Evolutionary conservation across 1,140 invertebrate species (phyloP).

Genomic region (Megalopta genalis): DNA sequence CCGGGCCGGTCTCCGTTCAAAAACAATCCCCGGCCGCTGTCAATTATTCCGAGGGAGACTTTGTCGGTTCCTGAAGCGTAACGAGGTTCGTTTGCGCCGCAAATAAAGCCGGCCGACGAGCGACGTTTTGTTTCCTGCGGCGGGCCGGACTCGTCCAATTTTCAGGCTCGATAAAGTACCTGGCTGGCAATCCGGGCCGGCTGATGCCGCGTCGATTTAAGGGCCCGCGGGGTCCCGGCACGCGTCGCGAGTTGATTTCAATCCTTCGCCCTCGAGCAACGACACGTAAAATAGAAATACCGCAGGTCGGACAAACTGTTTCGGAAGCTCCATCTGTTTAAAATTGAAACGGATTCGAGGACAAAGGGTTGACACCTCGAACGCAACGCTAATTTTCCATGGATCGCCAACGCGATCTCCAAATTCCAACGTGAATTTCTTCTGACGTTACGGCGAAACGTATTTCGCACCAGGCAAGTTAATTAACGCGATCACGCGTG

Average conservation of each 20-base stretch:
- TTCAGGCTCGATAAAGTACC: constrained; percentile 4
- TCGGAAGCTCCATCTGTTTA: too few species aligned
- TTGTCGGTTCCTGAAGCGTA: not conserved
- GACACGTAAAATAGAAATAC: too few species aligned
- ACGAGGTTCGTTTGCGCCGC: not conserved
- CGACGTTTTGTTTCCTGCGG: not conserved
- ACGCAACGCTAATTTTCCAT: too few species aligned
- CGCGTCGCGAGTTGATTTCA: not conserved
- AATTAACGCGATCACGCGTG: too few species aligned
- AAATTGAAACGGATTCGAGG: too few species aligned
- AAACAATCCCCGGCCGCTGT: not conserved
- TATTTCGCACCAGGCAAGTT: too few species aligned
- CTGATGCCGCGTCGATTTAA: constrained; percentile 9
- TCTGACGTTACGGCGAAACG: too few species aligned
- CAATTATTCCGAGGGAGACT: not conserved
- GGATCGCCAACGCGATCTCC: too few species aligned
- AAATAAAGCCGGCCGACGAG: not conserved
- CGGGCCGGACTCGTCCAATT: not conserved
- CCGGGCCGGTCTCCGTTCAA: not conserved
- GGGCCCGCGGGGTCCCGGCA: not conserved
- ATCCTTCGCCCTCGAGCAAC: too few species aligned
- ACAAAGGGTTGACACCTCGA: too few species aligned
- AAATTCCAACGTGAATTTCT: too few species aligned
- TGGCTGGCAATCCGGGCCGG: not conserved
- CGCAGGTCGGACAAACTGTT: too few species aligned